Evolutionary conservation across 2,888 invertebrate genomes (phyloP).

Genomic region (Pristionchus maxplancki): DNA sequence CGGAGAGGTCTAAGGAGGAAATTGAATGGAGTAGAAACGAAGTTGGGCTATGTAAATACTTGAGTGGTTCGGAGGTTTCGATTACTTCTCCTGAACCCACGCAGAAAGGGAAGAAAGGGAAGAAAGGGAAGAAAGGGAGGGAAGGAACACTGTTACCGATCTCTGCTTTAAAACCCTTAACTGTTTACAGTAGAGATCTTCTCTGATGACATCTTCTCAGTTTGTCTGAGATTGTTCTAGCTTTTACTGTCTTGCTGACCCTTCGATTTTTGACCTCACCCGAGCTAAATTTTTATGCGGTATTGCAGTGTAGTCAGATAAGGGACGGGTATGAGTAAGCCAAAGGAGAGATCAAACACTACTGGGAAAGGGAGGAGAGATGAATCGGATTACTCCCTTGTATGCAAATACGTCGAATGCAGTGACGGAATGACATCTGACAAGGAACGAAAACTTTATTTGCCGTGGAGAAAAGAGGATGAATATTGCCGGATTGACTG

Average conservation of each 20-base stretch:
- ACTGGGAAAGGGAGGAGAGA: not conserved
- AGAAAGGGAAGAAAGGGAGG: too few species aligned
- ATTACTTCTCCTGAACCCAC: not conserved
- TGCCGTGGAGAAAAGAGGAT: not conserved
- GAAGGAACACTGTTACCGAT: not conserved
- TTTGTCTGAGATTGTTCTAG: not conserved
- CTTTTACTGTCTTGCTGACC: not conserved
- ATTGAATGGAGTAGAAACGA: constrained; percentile 32
- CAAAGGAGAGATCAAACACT: constrained; percentile 6
- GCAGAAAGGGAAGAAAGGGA: not conserved
- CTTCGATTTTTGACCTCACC: not conserved
- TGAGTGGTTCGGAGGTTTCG: not conserved
- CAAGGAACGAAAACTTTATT: constrained; percentile 14
- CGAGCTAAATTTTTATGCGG: not conserved
- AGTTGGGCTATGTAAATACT: not conserved
- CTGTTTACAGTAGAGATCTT: not conserved
- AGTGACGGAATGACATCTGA: not conserved
- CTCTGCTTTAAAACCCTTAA: not conserved
- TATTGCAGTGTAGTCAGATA: not conserved
- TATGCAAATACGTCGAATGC: not conserved
- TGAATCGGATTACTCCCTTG: constrained; percentile 24
- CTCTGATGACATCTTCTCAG: not conserved
- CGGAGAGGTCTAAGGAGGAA: not conserved
- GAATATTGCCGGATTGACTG: constrained; percentile 15
- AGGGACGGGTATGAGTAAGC: constrained; percentile 1